Evolutionary conservation across 1,140 invertebrate species (phyloP).

Genomic region (Bombus difficillimus): DNA sequence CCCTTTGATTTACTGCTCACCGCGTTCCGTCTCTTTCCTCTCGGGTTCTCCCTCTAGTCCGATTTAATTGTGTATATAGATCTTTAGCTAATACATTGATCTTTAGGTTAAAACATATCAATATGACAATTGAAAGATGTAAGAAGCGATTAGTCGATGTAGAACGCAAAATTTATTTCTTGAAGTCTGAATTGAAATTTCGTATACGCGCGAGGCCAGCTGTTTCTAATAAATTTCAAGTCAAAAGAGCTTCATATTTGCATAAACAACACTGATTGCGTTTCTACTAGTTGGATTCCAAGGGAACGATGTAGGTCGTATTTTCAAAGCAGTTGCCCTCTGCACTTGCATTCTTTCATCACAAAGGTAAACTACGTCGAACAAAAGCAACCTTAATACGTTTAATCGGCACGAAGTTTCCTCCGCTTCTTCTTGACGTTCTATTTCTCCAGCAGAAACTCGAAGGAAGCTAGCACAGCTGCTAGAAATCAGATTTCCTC

Average conservation of each 20-base stretch:
- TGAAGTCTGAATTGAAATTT: too few species aligned
- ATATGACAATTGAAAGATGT: not conserved
- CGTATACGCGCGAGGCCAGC: too few species aligned
- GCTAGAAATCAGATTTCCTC: not conserved
- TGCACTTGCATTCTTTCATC: not conserved
- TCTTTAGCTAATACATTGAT: not conserved
- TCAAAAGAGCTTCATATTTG: too few species aligned
- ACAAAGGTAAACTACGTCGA: not conserved
- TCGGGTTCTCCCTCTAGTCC: not conserved
- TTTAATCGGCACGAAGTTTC: conserved; percentile 2
- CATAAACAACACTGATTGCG: too few species aligned
- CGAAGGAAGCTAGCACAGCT: not conserved
- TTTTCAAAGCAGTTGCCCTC: not conserved
- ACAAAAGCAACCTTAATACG: conserved; percentile 20
- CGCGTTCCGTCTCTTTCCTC: not conserved
- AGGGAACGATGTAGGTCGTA: not conserved
- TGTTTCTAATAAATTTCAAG: too few species aligned
- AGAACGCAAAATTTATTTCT: not conserved
- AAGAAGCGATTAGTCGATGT: not conserved
- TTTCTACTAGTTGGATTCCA: too few species aligned
- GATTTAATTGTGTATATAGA: not conserved
- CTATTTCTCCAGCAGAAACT: not conserved
- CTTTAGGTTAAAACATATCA: not conserved
- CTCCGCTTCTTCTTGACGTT: not conserved
- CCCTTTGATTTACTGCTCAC: conserved; percentile 25